Percentiles rank a stretch among this genome's conserved stretches.
These are phyloP conservation scores for Ctenomys sociabilis DNA, from an alignment of 2,113 vertebrate genomes.

Conservation along the genomic window DNA sequence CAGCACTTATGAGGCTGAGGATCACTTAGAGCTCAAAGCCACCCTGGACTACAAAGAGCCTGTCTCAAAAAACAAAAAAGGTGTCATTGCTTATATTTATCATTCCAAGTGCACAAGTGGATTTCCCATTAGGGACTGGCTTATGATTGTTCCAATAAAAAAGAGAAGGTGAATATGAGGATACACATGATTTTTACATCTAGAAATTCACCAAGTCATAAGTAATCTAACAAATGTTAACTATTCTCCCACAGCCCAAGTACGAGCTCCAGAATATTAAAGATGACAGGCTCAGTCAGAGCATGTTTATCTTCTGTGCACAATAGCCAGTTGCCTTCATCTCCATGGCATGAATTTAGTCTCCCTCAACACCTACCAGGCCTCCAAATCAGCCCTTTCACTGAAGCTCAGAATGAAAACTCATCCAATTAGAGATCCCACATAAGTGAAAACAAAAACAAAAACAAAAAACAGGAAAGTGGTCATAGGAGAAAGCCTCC, in stretches of 20 bases:
- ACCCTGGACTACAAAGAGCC: background rate
- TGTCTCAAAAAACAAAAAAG: background rate
- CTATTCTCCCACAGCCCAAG: background rate
- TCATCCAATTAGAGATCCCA: background rate
- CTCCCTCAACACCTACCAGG: background rate
- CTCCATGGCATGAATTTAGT: background rate
- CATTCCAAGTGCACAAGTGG: background rate
- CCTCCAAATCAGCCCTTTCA: background rate
- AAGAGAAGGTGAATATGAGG: background rate
- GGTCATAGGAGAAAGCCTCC: background rate
- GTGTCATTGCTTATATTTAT: background rate
- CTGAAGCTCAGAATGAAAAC: background rate
- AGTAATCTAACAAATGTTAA: slow-evolving; percentile 13
- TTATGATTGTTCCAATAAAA: slow-evolving; percentile 23
- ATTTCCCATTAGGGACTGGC: background rate
- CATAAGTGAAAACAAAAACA: background rate
- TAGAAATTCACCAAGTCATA: slow-evolving; percentile 17
- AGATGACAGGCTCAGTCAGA: background rate
- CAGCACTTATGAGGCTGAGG: background rate
- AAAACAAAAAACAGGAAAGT: background rate
- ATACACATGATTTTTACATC: background rate
- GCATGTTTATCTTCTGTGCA: background rate
- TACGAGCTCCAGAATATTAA: background rate
- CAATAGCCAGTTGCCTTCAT: background rate
- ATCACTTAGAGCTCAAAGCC: background rate